Conservation (phyloP, 1,140 invertebrate species). For the Anastrepha ludens region DNA sequence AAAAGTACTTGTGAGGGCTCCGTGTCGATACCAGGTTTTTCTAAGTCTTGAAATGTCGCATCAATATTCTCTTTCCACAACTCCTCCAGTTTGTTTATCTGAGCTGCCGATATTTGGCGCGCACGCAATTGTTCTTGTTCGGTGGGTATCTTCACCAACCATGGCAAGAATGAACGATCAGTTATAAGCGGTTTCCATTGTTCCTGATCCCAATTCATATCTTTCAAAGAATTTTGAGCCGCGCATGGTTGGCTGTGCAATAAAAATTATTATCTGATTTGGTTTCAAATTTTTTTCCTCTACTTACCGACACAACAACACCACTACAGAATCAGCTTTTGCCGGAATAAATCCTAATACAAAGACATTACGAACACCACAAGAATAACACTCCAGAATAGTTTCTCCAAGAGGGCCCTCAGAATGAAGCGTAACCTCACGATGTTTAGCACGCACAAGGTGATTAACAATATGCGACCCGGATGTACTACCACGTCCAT, state of each 20-base stretch:
- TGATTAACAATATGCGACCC: constrained; percentile 99
- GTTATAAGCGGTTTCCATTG: constrained; percentile 99
- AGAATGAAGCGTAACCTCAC: constrained; percentile 98
- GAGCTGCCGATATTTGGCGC: constrained; percentile 95
- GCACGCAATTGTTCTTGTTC: constrained; percentile 97
- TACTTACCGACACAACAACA: constrained; percentile 89
- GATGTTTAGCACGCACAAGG: constrained; percentile 97
- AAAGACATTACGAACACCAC: constrained; percentile 98
- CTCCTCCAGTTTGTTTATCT: constrained; percentile 98
- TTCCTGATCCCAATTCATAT: constrained; percentile 99
- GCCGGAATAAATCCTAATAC: constrained; percentile 99
- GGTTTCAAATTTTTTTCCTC: not conserved
- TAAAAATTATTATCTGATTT: constrained; percentile 6
- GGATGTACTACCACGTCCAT: constrained; percentile 97
- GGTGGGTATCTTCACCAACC: constrained; percentile 96
- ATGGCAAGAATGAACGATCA: constrained; percentile 95
- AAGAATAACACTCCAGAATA: constrained; percentile 98
- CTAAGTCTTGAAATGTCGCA: constrained; percentile 97
- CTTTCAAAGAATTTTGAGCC: constrained; percentile 95
- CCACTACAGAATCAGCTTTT: constrained; percentile 99
- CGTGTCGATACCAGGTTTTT: constrained; percentile 97
- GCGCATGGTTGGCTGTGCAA: constrained; percentile 92
- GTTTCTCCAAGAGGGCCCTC: constrained; percentile 99
- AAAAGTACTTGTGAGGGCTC: constrained; percentile 96
- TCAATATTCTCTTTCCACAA: constrained; percentile 99